A percentile compares a stretch with the other conserved stretches of the same genome.
These are phyloP conservation scores for Harpalus rubripes DNA, from an alignment of 2,888 invertebrate species.

Conservation along the genomic window DNA sequence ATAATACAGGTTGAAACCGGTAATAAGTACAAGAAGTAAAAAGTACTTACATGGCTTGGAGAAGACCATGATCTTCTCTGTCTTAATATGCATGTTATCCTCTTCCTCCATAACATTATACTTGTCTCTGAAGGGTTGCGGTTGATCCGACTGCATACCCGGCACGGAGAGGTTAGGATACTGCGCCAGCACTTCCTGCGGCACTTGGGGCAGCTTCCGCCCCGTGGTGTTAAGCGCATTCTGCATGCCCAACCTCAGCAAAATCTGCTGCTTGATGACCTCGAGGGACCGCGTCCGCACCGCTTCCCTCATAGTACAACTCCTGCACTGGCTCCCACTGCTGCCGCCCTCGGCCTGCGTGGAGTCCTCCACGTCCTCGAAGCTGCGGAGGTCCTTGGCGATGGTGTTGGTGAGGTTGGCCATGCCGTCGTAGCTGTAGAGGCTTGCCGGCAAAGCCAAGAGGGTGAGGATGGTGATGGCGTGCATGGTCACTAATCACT, in stretches of 20 bases:
- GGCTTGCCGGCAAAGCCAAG: slow-evolving; percentile 9
- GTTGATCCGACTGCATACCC: slow-evolving; percentile 78
- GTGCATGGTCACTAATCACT: slow-evolving; percentile 1
- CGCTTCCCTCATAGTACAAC: slow-evolving; percentile 80
- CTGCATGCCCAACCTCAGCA: slow-evolving; percentile 81
- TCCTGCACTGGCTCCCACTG: slow-evolving; percentile 75
- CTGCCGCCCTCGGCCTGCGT: slow-evolving; percentile 65
- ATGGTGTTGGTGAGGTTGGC: slow-evolving; percentile 60
- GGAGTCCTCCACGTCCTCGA: slow-evolving; percentile 58
- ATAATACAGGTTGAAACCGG: no score
- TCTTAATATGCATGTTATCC: slow-evolving; percentile 84
- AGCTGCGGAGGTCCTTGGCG: slow-evolving; percentile 43
- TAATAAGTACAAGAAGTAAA: no score
- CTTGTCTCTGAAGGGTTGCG: slow-evolving; percentile 75
- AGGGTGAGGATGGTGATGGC: slow-evolving; percentile 7
- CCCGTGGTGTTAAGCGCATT: slow-evolving; percentile 81
- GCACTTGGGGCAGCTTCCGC: slow-evolving; percentile 79
- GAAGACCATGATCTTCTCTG: slow-evolving; percentile 85
- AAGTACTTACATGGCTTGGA: slow-evolving; percentile 79
- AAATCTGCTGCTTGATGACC: slow-evolving; percentile 81
- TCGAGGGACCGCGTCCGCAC: slow-evolving; percentile 80
- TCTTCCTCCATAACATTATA: slow-evolving; percentile 80
- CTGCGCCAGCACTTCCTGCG: slow-evolving; percentile 75
- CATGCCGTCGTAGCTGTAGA: slow-evolving; percentile 60
- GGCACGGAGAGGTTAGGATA: slow-evolving; percentile 73